Percentiles rank a stretch among this genome's conserved stretches.
Evolutionary conservation across 53 echinoderm and acorn worm genomes (phyloP).

Genomic region (Paracentrotus lividus): DNA sequence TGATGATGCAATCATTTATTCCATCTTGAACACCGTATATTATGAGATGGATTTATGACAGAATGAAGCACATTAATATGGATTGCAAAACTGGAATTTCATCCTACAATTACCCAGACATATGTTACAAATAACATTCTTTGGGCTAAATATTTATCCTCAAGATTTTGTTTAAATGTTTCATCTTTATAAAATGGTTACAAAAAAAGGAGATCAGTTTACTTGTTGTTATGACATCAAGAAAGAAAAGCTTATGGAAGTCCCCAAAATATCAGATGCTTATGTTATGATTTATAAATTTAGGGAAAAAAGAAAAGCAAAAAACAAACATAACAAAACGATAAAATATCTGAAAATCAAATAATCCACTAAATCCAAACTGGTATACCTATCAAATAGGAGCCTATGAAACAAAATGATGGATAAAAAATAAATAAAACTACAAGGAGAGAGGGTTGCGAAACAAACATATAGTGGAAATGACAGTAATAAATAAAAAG

Average conservation of each 20-base stretch:
- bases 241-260: no score
- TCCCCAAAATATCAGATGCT: no score
- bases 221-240: no score
- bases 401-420: background rate
- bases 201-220: no score
- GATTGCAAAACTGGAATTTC: background rate
- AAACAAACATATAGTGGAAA: background rate
- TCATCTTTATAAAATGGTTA: no score
- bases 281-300: background rate
- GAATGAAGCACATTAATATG: background rate
- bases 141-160: no score
- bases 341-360: background rate
- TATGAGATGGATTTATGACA: background rate
- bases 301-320: background rate
- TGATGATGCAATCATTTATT: background rate
- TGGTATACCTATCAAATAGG: no score
- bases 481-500: background rate
- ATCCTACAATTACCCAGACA: no score
- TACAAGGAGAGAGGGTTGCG: background rate
- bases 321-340: background rate
- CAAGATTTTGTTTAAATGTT: no score
- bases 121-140: no score
- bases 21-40: background rate
- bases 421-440: background rate
- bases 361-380: no score